Percentiles rank a stretch among this genome's conserved stretches.
Conservation (phyloP, 2,888 invertebrate species). For the Invenusta paracnida region DNA sequence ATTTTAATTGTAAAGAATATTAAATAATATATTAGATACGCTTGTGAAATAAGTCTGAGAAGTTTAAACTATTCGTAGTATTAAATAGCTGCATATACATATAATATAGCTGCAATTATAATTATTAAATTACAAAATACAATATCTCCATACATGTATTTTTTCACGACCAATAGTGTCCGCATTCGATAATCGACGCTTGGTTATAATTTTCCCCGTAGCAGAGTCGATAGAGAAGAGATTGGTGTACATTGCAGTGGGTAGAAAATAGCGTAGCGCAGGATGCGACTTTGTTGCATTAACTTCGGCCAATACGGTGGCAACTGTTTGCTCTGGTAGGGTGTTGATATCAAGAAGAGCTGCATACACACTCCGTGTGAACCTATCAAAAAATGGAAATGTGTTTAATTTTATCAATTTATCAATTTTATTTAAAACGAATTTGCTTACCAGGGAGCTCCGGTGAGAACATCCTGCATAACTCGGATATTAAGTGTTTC, state of each 20-base stretch:
- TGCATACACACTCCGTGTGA: background rate
- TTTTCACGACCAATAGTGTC: background rate
- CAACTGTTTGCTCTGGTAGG: background rate
- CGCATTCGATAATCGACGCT: background rate
- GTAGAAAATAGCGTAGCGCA: background rate
- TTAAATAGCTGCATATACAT: too few species aligned
- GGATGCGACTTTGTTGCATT: background rate
- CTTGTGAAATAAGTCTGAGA: too few species aligned
- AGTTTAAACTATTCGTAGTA: too few species aligned
- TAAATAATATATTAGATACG: too few species aligned
- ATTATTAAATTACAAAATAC: too few species aligned
- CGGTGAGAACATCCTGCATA: background rate
- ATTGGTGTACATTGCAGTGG: background rate
- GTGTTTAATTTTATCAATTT: background rate
- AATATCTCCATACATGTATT: background rate
- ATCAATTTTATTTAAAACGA: background rate
- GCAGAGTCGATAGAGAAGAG: background rate
- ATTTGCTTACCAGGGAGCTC: constrained; percentile 6
- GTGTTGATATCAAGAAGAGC: background rate
- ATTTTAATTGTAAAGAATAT: too few species aligned
- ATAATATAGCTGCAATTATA: too few species aligned
- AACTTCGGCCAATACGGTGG: background rate
- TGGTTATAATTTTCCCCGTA: background rate
- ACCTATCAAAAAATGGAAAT: background rate
- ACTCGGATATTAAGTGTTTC: background rate